phyloP scores from a whole-genome alignment of 1,140 invertebrate genomes.

The Dryas iulia region DNA sequence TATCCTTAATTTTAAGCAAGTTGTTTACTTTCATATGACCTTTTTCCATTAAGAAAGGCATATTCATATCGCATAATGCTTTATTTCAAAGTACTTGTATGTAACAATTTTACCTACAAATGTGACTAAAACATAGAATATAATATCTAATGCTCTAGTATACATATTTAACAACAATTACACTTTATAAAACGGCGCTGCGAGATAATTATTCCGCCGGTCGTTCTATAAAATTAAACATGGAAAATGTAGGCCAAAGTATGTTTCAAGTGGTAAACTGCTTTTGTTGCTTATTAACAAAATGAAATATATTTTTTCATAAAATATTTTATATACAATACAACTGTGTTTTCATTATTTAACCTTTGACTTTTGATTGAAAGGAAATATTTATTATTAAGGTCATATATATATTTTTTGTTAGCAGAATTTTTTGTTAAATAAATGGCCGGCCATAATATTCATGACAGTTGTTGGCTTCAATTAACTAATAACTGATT shows the following conservation, averaged over 20 bases:
- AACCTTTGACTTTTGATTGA: background rate
- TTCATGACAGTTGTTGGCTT: too few relatives aligned
- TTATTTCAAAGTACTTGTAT: slow-evolving; percentile 8
- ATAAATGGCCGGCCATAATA: too few relatives aligned
- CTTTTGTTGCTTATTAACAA: background rate
- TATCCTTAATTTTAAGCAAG: too few relatives aligned
- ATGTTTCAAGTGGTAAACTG: background rate
- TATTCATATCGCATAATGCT: background rate
- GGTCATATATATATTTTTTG: too few relatives aligned
- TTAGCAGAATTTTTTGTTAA: too few relatives aligned
- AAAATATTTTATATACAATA: background rate
- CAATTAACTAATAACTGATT: too few relatives aligned
- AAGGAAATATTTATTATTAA: too few relatives aligned
- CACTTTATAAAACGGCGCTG: background rate
- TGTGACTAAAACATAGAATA: background rate
- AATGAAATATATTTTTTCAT: background rate
- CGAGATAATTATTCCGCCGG: background rate
- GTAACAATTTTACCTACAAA: background rate
- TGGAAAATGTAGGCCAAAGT: slow-evolving; percentile 4
- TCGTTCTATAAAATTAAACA: slow-evolving; percentile 1
- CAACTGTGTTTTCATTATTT: background rate
- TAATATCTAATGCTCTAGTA: slow-evolving; percentile 1
- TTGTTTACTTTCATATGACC: background rate
- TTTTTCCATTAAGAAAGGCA: too few relatives aligned
- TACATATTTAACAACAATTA: slow-evolving; percentile 2